phyloP scores from a whole-genome alignment of 2,113 vertebrate genomes.

The Thunnus thynnus region DNA sequence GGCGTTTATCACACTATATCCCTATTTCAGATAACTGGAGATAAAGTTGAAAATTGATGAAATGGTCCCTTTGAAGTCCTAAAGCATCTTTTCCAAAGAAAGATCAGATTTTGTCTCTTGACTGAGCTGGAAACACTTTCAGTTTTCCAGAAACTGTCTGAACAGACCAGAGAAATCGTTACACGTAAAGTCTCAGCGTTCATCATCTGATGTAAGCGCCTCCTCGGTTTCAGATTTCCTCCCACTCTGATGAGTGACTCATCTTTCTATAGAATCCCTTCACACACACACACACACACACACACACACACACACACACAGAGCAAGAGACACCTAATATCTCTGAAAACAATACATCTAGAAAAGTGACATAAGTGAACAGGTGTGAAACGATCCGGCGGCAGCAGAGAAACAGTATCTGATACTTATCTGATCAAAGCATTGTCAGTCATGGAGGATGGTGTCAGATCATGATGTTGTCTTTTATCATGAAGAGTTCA shows the following conservation, averaged over 20 bases:
- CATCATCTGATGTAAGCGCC: slow-evolving; percentile 23
- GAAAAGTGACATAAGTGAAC: neutral
- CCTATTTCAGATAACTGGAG: too few relatives aligned
- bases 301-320: slow-evolving; percentile 5
- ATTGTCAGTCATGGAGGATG: neutral
- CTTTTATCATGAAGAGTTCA: slow-evolving; percentile 10
- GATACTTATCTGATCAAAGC: slow-evolving; percentile 25
- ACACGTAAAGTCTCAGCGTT: slow-evolving; percentile 10
- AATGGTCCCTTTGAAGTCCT: too few relatives aligned
- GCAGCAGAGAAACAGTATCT: neutral
- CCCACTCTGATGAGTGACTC: slow-evolving; percentile 41
- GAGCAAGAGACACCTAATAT: slow-evolving; percentile 25
- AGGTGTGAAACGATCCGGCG: slow-evolving; percentile 7
- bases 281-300: slow-evolving; percentile 13
- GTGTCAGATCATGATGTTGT: neutral
- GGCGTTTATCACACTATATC: too few relatives aligned
- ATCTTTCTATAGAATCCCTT: slow-evolving; percentile 22
- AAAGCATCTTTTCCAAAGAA: neutral
- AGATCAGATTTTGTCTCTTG: neutral
- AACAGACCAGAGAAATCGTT: neutral
- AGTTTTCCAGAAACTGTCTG: neutral
- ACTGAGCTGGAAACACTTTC: neutral
- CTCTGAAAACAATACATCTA: slow-evolving; percentile 33
- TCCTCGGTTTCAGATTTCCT: slow-evolving; percentile 51
- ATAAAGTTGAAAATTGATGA: too few relatives aligned